phyloP scores from a whole-genome alignment of 2,888 invertebrate species.

The Eulithis testata region DNA sequence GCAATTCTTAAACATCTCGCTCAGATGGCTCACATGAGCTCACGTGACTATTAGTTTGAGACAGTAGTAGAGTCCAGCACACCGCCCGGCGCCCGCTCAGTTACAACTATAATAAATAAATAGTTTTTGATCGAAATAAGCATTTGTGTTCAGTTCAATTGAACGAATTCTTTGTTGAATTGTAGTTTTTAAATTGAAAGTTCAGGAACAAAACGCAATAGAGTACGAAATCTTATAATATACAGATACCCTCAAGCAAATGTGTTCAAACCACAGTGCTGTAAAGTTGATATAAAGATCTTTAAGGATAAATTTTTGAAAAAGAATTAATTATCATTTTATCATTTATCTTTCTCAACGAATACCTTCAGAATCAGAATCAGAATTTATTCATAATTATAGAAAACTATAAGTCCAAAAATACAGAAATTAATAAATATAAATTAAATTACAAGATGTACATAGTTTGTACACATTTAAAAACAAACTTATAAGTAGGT shows the following conservation, averaged over 20 bases:
- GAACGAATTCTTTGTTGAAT: not conserved
- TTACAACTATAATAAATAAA: not conserved
- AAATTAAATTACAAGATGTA: no score
- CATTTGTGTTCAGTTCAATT: not conserved
- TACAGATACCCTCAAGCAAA: not conserved
- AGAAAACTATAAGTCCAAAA: no score
- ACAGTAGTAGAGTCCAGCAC: no score
- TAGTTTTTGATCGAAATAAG: not conserved
- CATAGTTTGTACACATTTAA: no score
- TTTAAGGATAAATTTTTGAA: not conserved
- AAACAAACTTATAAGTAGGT: no score
- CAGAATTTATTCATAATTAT: no score
- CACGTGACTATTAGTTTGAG: no score
- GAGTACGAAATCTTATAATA: not conserved
- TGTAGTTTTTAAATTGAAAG: not conserved
- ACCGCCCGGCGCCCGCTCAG: not conserved
- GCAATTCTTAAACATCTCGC: no score
- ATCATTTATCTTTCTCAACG: not conserved
- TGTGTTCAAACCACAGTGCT: not conserved
- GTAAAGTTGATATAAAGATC: slow-evolving; percentile 4
- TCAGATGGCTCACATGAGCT: no score
- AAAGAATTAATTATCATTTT: not conserved
- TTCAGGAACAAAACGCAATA: not conserved
- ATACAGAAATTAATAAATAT: no score
- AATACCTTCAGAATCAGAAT: no score